A percentile compares a stretch with the other conserved stretches of the same genome.
These are phyloP conservation scores for Pelobates cultripes DNA, from an alignment of 2,797 vertebrate genomes.

Conservation along the genomic window DNA sequence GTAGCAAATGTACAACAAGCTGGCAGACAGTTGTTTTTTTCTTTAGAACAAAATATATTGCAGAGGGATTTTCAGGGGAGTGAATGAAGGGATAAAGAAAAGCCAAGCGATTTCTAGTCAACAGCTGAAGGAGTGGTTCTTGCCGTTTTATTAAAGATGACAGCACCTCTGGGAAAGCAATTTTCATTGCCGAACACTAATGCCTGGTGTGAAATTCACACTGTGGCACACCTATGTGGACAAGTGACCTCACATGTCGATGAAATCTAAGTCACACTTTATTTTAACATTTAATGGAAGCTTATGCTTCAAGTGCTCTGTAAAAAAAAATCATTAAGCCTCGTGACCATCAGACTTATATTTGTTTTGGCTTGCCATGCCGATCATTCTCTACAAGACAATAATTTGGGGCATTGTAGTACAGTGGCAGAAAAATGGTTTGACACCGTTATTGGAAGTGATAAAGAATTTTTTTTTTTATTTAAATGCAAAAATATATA, in stretches of 20 bases:
- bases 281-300: too few relatives aligned
- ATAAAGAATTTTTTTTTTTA: too few relatives aligned
- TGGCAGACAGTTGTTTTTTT: constrained; percentile 25
- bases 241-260: constrained; percentile 36
- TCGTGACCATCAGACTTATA: too few relatives aligned
- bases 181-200: constrained; percentile 37
- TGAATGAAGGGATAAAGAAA: constrained; percentile 10
- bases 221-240: constrained; percentile 27
- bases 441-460: too few relatives aligned
- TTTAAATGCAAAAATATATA: too few relatives aligned
- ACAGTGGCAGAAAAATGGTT: too few relatives aligned
- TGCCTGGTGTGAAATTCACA: constrained; percentile 42
- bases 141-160: constrained; percentile 45
- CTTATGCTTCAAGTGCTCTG: too few relatives aligned
- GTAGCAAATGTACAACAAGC: constrained; percentile 10
- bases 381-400: too few relatives aligned
- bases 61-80: constrained; percentile 24
- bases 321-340: too few relatives aligned
- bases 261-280: neutral
- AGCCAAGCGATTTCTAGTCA: constrained; percentile 35
- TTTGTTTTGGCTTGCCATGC: too few relatives aligned
- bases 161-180: constrained; percentile 43
- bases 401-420: too few relatives aligned
- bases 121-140: constrained; percentile 45
- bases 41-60: constrained; percentile 15